Percentiles rank a stretch among this genome's conserved stretches.
Conservation (phyloP, 1,140 invertebrate genomes). For the Bombus terrestris region DNA sequence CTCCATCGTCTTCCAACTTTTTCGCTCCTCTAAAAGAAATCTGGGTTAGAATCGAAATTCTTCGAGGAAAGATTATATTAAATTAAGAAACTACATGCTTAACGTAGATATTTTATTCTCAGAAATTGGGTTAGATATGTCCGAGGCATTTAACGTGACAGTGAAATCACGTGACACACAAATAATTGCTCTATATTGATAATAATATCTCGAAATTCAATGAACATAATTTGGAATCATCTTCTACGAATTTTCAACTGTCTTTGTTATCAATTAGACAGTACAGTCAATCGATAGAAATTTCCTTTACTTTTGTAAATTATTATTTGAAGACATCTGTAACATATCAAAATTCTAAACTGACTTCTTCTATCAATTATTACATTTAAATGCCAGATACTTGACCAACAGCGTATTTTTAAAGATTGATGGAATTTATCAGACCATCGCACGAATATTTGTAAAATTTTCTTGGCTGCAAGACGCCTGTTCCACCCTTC, state of each 20-base stretch:
- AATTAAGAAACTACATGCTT: neutral
- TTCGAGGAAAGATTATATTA: neutral
- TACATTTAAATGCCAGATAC: neutral
- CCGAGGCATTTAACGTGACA: neutral
- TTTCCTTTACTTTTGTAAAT: too few relatives aligned
- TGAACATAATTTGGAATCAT: neutral
- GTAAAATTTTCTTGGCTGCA: conserved; percentile 36
- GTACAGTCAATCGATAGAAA: neutral
- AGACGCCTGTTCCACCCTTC: neutral
- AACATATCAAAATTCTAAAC: neutral
- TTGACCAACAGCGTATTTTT: neutral
- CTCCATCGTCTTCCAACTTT: neutral
- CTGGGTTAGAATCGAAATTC: neutral
- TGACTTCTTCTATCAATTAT: neutral
- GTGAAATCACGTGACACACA: neutral
- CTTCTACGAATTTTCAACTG: neutral
- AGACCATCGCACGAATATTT: neutral
- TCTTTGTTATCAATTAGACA: neutral
- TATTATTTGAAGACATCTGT: neutral
- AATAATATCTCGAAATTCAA: neutral
- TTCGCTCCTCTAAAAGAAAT: conserved; percentile 13
- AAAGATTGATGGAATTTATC: neutral
- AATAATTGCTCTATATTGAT: neutral
- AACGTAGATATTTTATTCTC: neutral
- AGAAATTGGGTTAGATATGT: neutral